Evolutionary conservation across 2,888 invertebrate species (phyloP).

Genomic region (Drosophila trichaetosa): DNA sequence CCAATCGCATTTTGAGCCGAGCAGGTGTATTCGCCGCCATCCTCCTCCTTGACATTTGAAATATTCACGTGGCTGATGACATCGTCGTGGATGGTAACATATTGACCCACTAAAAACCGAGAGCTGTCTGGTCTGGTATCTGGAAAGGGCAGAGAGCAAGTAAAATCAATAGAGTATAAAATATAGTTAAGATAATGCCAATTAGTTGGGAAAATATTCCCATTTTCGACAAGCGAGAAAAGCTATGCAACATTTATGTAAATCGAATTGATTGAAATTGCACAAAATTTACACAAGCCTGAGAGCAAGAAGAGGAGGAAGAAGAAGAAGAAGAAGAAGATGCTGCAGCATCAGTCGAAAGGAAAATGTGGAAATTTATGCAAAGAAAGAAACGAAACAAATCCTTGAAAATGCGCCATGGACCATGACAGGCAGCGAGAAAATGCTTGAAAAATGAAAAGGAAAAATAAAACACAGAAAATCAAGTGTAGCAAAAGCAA

Average conservation of each 20-base stretch:
- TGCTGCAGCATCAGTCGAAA: constrained; percentile 22
- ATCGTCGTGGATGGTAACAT: constrained; percentile 95
- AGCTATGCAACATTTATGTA: constrained; percentile 68
- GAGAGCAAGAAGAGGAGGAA: not conserved
- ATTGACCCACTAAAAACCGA: constrained; percentile 95
- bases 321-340: not conserved
- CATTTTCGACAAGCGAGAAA: constrained; percentile 1
- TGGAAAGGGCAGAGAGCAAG: constrained; percentile 42
- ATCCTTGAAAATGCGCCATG: constrained; percentile 66
- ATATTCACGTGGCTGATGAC: constrained; percentile 97
- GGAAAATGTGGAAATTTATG: constrained; percentile 77
- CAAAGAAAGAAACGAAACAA: constrained; percentile 75
- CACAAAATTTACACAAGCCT: constrained; percentile 65
- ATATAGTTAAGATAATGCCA: constrained; percentile 40
- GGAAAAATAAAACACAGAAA: constrained; percentile 26
- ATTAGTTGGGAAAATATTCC: constrained; percentile 49
- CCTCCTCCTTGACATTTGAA: constrained; percentile 93
- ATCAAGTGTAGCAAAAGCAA: constrained; percentile 37
- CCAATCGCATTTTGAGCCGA: constrained; percentile 93
- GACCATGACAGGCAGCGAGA: constrained; percentile 28
- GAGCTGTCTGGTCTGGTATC: constrained; percentile 86
- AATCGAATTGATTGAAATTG: constrained; percentile 80
- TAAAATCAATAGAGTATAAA: not conserved
- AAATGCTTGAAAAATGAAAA: constrained; percentile 18
- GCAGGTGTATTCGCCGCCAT: constrained; percentile 95